Evolutionary conservation across 2,797 vertebrate genomes (phyloP).

Genomic region (Mormyrus hasselquistii): DNA sequence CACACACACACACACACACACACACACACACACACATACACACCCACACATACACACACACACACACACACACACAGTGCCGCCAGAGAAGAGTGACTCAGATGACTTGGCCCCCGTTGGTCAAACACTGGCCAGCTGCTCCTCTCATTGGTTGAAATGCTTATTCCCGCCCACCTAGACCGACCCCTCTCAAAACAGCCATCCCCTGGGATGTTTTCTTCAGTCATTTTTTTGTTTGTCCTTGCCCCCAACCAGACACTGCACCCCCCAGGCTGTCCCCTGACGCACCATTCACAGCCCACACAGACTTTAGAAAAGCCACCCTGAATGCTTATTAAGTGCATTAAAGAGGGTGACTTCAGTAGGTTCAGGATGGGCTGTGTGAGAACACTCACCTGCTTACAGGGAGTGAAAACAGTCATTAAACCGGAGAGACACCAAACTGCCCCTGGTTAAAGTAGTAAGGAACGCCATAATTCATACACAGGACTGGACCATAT

Average conservation of each 20-base stretch:
- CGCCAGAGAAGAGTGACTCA: not conserved
- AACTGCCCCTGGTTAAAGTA: conserved; percentile 74
- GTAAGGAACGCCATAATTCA: conserved; percentile 59
- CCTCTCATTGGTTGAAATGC: not conserved
- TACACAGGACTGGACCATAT: not conserved
- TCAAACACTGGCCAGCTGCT: not conserved
- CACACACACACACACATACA: too few relatives aligned
- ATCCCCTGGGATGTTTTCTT: not conserved
- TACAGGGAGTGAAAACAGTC: not conserved
- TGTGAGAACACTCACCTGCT: not conserved
- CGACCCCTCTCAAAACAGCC: not conserved
- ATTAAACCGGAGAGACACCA: conserved; percentile 52
- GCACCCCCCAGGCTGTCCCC: not conserved
- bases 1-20: too few relatives aligned
- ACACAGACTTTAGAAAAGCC: not conserved
- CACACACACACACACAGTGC: not conserved
- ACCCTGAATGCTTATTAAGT: not conserved
- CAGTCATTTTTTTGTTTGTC: not conserved
- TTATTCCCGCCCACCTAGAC: not conserved
- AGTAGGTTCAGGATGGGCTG: not conserved
- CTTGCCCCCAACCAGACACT: not conserved
- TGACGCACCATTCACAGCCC: not conserved
- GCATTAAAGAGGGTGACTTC: not conserved
- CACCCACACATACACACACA: too few relatives aligned
- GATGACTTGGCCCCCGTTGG: not conserved